A percentile compares a stretch with the other conserved stretches of the same genome.
These are phyloP conservation scores for Tetheella fluctuosa DNA, from an alignment of 2,888 invertebrate species.

Conservation along the genomic window DNA sequence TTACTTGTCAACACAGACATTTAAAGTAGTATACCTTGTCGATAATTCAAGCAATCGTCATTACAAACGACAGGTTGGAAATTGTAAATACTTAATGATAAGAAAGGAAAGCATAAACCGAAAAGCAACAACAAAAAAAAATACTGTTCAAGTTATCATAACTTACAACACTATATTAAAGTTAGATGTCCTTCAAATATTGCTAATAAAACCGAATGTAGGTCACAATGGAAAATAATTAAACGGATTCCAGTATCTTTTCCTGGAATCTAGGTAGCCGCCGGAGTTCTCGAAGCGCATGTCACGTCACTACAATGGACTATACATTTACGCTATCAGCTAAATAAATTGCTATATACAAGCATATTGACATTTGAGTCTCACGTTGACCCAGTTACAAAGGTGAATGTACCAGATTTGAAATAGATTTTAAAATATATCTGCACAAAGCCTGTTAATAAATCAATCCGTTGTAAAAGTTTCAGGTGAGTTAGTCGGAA, in stretches of 20 bases:
- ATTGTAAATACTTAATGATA: background rate
- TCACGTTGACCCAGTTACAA: background rate
- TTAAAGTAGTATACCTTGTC: too few relatives aligned
- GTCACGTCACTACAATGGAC: background rate
- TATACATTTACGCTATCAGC: background rate
- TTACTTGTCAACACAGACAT: too few relatives aligned
- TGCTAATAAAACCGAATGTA: background rate
- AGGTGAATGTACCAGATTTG: background rate
- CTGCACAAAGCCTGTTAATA: background rate
- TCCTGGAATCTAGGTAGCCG: background rate
- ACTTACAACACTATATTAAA: too few relatives aligned
- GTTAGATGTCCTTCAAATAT: background rate
- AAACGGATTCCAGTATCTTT: background rate
- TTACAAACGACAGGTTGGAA: background rate
- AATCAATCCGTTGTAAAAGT: background rate
- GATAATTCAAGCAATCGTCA: too few relatives aligned
- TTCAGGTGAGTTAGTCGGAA: background rate
- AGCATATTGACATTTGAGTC: conserved; percentile 11
- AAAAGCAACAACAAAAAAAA: background rate
- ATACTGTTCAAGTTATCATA: too few relatives aligned
- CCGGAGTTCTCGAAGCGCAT: background rate
- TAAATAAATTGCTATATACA: background rate
- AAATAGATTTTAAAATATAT: background rate
- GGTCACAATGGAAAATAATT: background rate
- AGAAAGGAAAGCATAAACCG: background rate